Conservation (phyloP, 1,140 invertebrate genomes). For the Megalonaias nervosa region DNA sequence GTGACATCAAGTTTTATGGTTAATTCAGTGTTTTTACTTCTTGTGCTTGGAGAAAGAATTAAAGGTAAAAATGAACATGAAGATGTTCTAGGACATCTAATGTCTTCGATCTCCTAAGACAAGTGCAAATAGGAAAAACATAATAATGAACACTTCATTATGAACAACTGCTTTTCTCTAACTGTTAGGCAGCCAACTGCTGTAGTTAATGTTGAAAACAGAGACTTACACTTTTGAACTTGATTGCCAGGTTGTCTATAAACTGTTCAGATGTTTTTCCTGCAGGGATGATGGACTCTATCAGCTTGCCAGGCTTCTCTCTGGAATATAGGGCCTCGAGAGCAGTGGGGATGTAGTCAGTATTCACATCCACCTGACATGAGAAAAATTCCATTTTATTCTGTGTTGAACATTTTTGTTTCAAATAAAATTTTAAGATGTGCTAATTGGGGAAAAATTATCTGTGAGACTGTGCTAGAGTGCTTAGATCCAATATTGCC, state of each 20-base stretch:
- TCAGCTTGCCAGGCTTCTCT: slow-evolving; percentile 43
- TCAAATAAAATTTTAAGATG: too few relatives aligned
- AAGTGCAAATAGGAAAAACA: too few relatives aligned
- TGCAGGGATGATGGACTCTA: slow-evolving; percentile 49
- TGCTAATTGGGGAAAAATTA: too few relatives aligned
- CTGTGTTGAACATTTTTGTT: too few relatives aligned
- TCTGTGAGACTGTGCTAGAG: too few relatives aligned
- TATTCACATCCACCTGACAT: slow-evolving; percentile 50
- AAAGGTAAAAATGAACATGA: background rate
- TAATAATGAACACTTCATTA: background rate
- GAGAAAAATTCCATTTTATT: background rate
- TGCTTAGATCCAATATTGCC: too few relatives aligned
- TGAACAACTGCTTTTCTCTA: background rate
- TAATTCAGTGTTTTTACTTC: too few relatives aligned
- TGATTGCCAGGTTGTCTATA: slow-evolving; percentile 46
- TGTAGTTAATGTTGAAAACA: background rate
- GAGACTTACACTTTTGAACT: slow-evolving; percentile 62
- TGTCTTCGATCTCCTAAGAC: background rate
- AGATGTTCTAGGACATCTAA: background rate
- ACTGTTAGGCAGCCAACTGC: too few relatives aligned
- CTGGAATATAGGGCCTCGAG: slow-evolving; percentile 43
- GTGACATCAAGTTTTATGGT: too few relatives aligned
- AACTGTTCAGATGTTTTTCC: slow-evolving; percentile 57
- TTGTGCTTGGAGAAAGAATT: background rate
- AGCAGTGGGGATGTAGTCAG: slow-evolving; percentile 53